Evolutionary conservation across 2,113 vertebrate genomes (phyloP).

Genomic region (Drymodes brunneopygia): DNA sequence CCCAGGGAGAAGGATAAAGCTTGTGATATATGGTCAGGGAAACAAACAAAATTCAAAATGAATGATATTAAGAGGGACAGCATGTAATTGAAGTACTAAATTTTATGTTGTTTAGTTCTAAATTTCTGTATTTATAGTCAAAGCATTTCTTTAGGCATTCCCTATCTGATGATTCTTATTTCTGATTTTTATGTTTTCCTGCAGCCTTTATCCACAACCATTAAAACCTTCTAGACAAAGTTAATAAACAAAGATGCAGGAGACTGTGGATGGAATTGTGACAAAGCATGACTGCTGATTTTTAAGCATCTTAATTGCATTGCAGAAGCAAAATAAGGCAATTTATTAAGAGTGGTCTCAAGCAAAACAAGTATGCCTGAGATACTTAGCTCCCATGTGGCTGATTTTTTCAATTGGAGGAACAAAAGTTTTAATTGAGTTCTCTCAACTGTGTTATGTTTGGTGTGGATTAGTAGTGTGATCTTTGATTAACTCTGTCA

Average conservation of each 20-base stretch:
- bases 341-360: background rate
- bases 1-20: background rate
- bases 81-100: background rate
- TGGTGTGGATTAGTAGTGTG: background rate
- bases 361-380: background rate
- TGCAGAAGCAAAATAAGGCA: background rate
- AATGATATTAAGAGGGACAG: background rate
- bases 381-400: background rate
- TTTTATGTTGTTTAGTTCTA: background rate
- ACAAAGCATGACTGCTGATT: background rate
- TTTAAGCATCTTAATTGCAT: background rate
- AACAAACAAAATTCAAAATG: background rate
- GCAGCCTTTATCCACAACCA: background rate
- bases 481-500: constrained; percentile 46
- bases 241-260: background rate
- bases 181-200: background rate
- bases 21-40: background rate
- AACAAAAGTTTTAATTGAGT: constrained; percentile 40
- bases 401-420: background rate
- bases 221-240: background rate
- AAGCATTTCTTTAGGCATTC: background rate
- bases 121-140: background rate
- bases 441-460: background rate
- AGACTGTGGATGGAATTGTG: background rate
- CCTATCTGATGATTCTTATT: background rate